A percentile compares a stretch with the other conserved stretches of the same genome.
Conservation (phyloP, 2,797 vertebrate genomes). For the Hoplostethus atlanticus region DNA sequence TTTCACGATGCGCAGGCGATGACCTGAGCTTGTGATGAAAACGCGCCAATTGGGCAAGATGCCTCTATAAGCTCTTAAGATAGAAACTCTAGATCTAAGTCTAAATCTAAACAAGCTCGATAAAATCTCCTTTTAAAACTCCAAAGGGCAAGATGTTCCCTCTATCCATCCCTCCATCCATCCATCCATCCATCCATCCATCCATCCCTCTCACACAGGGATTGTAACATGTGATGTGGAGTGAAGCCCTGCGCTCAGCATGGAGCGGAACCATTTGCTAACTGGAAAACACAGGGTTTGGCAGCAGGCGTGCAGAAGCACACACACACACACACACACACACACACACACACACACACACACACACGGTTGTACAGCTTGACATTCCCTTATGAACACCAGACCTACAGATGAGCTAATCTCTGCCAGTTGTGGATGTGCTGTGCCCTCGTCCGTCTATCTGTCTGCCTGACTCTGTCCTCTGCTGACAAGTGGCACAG, state of each 20-base stretch:
- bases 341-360: not conserved
- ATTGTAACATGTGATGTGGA: slow-evolving; percentile 8
- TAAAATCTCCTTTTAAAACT: slow-evolving; percentile 40
- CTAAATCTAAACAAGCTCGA: slow-evolving; percentile 20
- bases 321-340: too few species aligned
- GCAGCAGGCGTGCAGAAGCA: too few species aligned
- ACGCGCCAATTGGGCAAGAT: not conserved
- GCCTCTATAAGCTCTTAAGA: not conserved
- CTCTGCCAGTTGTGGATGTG: not conserved
- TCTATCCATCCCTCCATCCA: slow-evolving; percentile 16
- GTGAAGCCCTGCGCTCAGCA: too few species aligned
- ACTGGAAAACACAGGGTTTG: too few species aligned
- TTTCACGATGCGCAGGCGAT: slow-evolving; percentile 39
- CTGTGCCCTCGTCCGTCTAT: slow-evolving; percentile 19
- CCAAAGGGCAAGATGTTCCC: slow-evolving; percentile 31
- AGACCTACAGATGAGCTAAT: slow-evolving; percentile 38
- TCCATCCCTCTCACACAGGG: slow-evolving; percentile 26
- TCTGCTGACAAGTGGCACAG: slow-evolving; percentile 44
- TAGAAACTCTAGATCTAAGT: too few species aligned
- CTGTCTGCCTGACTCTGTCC: slow-evolving; percentile 22
- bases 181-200: not conserved
- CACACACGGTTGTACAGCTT: slow-evolving; percentile 7
- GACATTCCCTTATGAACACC: slow-evolving; percentile 43
- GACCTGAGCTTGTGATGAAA: slow-evolving; percentile 13
- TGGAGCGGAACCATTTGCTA: too few species aligned